Evolutionary conservation across 2,888 invertebrate species (phyloP), one percentile per base, ranked within the genome.

Genomic region (Apoda limacodes): DNA sequence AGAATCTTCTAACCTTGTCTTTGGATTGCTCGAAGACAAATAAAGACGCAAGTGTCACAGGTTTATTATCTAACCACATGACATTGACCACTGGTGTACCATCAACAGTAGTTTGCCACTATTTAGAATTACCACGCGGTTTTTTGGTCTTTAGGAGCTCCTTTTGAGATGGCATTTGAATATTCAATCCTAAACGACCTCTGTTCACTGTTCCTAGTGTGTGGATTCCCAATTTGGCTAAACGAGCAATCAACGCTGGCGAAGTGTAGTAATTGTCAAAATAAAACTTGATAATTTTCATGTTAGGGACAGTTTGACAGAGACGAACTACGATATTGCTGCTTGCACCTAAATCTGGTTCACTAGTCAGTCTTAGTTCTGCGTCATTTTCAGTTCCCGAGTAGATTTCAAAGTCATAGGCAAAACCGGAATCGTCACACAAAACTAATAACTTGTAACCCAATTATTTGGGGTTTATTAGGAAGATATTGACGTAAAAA

Each of bases 331-430:
- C 31, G 6, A 29, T 29, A 12, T 37, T 37, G 10, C n/a, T 9
- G 22, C 21, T 28, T 28, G 22, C 28, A 9, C 22, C 22, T 13
- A 28, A 21, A 6, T 28, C 21, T n/a, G 28, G 22, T 10, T 22
- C 21, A n/a, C n/a, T n/a, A n/a, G n/a, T n/a, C n/a, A n/a, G n/a
- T 10, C 29, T 34, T 13, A 29, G 9, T 1, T 14, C 22, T 3
- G 34, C 12, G 10, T 34, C 5, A 17, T 34, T 34, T 13, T 34
- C 21, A 34, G 37, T 35, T 30, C 46, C 44, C 24, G 45, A 40
- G 36, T 48, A 51, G 33, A 51, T 39, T 34, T 49, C 45, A 43
- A 48, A 48, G 32, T 30, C 40, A 35, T 50, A 40, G 25, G 48
- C 46, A 44, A 43, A 50, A 9, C 46, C 46, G 35, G 35, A 40